Percentiles rank a stretch among this genome's conserved stretches.
Evolutionary conservation across 2,113 vertebrate species (phyloP).

Genomic region (Barbus barbus): DNA sequence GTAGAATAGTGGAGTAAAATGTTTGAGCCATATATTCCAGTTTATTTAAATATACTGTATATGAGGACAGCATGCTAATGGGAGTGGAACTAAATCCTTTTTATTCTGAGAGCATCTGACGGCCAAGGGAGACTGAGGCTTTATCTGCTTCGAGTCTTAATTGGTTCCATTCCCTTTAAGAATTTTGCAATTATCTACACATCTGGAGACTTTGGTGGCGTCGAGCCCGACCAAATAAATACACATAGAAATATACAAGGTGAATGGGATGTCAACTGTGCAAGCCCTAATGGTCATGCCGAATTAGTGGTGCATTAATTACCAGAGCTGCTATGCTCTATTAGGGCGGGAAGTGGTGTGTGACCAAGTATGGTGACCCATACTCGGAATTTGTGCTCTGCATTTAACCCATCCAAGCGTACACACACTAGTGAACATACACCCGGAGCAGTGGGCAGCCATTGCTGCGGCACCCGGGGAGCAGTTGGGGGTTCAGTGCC

Average conservation of each 20-base stretch:
- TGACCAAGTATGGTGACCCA: too few relatives aligned
- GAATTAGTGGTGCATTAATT: slow-evolving; percentile 13
- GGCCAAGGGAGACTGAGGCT: slow-evolving; percentile 20
- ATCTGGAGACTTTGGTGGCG: slow-evolving; percentile 55
- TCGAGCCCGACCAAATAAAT: slow-evolving; percentile 20
- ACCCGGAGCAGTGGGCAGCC: too few relatives aligned
- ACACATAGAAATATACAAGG: neutral
- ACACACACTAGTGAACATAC: too few relatives aligned
- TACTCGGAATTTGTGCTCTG: too few relatives aligned
- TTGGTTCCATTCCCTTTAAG: slow-evolving; percentile 50
- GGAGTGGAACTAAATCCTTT: neutral
- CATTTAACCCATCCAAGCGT: too few relatives aligned
- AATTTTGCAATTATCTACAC: slow-evolving; percentile 59
- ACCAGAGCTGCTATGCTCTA: neutral
- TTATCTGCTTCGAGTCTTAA: slow-evolving; percentile 42
- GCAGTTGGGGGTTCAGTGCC: too few relatives aligned
- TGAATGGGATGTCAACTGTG: slow-evolving; percentile 14
- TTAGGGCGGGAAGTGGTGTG: too few relatives aligned
- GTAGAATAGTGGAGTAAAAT: neutral
- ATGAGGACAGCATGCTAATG: neutral
- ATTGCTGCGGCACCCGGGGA: too few relatives aligned
- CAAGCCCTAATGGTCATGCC: slow-evolving; percentile 9
- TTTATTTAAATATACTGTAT: neutral
- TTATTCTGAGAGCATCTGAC: neutral
- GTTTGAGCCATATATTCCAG: neutral